phyloP scores from a whole-genome alignment of 2,888 invertebrate species.

The Sicus ferrugineus region DNA sequence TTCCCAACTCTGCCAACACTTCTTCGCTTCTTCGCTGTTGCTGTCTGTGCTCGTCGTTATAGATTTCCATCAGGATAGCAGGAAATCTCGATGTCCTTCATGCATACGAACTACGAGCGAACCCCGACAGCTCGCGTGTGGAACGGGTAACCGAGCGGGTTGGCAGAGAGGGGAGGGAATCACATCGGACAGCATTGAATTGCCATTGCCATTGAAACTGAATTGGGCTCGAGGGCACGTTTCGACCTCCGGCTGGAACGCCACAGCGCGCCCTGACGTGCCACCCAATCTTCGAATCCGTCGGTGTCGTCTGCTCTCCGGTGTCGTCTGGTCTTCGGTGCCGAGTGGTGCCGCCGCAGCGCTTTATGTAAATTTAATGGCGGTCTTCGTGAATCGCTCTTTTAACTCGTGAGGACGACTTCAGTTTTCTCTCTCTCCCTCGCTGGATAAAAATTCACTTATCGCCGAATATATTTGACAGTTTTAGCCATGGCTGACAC shows the following conservation, averaged over 20 bases:
- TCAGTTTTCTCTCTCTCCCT: too few species aligned
- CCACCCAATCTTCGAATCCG: not conserved
- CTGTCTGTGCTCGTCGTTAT: not conserved
- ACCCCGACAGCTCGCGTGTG: not conserved
- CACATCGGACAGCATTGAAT: not conserved
- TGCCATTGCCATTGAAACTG: conserved; percentile 14
- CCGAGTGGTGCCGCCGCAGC: conserved; percentile 15
- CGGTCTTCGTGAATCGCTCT: conserved; percentile 6
- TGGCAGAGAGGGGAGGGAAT: not conserved
- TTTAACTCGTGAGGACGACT: not conserved
- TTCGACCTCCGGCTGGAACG: not conserved
- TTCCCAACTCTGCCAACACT: too few species aligned
- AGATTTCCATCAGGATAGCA: conserved; percentile 29
- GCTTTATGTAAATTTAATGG: conserved; percentile 28
- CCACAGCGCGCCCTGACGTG: too few species aligned
- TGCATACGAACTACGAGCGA: conserved; percentile 8
- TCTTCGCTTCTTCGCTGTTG: not conserved
- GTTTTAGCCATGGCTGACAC: too few species aligned
- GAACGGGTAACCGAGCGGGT: not conserved
- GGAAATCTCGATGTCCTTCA: conserved; percentile 17
- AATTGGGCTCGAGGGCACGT: conserved; percentile 19
- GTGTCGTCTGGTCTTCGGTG: not conserved
- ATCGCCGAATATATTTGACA: not conserved
- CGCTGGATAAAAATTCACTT: not conserved
- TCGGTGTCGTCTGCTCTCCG: not conserved